A percentile compares a stretch with the other conserved stretches of the same genome.
These are phyloP conservation scores for Pseudococcus jackbeardsleyi DNA, from an alignment of 2,888 invertebrate species.

Conservation along the genomic window DNA sequence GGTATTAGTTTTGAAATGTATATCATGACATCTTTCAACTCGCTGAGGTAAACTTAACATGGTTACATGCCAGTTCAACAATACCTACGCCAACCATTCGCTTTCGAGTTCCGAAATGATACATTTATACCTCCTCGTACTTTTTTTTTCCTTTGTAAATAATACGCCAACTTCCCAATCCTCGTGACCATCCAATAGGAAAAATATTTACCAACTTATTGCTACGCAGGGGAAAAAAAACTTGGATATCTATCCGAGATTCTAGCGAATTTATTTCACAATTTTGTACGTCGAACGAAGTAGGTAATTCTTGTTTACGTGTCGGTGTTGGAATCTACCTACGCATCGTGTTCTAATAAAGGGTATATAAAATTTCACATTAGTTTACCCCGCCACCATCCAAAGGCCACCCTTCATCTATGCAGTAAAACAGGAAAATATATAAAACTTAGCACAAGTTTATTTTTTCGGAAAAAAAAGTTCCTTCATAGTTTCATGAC, in stretches of 20 bases:
- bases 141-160: not conserved
- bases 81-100: not conserved
- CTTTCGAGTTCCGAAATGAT: no score
- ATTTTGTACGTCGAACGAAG: not conserved
- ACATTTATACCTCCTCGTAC: not conserved
- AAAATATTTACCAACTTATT: slow-evolving; percentile 17
- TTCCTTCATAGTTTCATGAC: slow-evolving; percentile 54
- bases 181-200: not conserved
- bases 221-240: not conserved
- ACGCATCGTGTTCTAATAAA: not conserved
- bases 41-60: slow-evolving; percentile 5
- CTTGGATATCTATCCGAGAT: not conserved
- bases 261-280: not conserved
- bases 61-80: not conserved
- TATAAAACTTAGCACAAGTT: slow-evolving; percentile 29
- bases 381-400: not conserved
- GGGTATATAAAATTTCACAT: slow-evolving; percentile 36
- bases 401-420: not conserved
- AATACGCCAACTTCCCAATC: not conserved
- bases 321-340: slow-evolving; percentile 10
- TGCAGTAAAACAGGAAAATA: not conserved
- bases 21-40: slow-evolving; percentile 38
- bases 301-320: slow-evolving; percentile 20
- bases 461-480: slow-evolving; percentile 12
- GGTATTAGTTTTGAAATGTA: slow-evolving; percentile 15